Percentiles rank a stretch among this genome's conserved stretches.
Conservation (phyloP, 2,113 vertebrate genomes). For the Poeciliopsis occidentalis region DNA sequence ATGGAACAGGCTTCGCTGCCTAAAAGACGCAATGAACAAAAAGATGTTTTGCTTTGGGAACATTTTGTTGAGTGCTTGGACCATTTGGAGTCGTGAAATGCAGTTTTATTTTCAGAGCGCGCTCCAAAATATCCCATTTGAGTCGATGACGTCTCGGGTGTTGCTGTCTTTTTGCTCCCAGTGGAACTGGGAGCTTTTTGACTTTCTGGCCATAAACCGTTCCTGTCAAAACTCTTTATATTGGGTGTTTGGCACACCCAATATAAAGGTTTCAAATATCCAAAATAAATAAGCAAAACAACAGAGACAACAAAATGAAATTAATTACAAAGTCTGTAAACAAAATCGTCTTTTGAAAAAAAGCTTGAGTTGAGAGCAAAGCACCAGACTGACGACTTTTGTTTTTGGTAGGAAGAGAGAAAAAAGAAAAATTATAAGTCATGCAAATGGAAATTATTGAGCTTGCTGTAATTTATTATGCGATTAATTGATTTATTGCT, state of each 20-base stretch:
- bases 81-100: constrained; percentile 16
- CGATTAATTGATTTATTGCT: too few species aligned
- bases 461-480: too few species aligned
- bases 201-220: neutral
- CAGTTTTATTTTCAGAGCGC: constrained; percentile 33
- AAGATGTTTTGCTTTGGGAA: constrained; percentile 44
- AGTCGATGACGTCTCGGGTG: neutral
- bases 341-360: too few species aligned
- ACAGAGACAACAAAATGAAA: too few species aligned
- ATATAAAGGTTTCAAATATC: neutral
- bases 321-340: too few species aligned
- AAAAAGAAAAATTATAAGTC: too few species aligned
- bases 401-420: too few species aligned
- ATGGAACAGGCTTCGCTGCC: constrained; percentile 29
- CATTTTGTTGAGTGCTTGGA: constrained; percentile 32
- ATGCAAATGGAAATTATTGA: too few species aligned
- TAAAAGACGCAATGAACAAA: constrained; percentile 44
- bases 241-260: too few species aligned
- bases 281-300: too few species aligned
- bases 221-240: constrained; percentile 1
- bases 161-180: neutral
- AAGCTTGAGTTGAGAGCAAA: too few species aligned
- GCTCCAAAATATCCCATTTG: constrained; percentile 8
- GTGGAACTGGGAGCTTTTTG: constrained; percentile 1
- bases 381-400: too few species aligned